Evolutionary conservation across 2,113 vertebrate genomes (phyloP).

Genomic region (Myrmecobius fasciatus): DNA sequence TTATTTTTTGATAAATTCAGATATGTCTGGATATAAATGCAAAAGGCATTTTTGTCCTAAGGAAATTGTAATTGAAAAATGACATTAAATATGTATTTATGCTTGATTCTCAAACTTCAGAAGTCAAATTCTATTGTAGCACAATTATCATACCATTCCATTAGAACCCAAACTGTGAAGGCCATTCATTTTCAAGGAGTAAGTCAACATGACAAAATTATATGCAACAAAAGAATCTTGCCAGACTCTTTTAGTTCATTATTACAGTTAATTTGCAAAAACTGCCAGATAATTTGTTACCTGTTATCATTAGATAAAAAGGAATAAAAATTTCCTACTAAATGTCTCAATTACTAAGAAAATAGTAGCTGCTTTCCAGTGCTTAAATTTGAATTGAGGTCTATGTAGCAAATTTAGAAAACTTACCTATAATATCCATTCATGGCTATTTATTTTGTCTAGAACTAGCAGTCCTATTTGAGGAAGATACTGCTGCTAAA

Average conservation of each 20-base stretch:
- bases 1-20: slow-evolving; percentile 21
- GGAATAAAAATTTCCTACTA: neutral
- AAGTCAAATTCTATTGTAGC: slow-evolving; percentile 35
- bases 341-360: neutral
- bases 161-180: slow-evolving; percentile 13
- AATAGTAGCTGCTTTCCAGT: neutral
- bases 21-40: slow-evolving; percentile 10
- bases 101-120: slow-evolving; percentile 23
- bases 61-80: slow-evolving; percentile 26
- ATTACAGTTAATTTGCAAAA: slow-evolving; percentile 30
- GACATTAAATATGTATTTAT: slow-evolving; percentile 19
- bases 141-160: slow-evolving; percentile 11
- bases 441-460: slow-evolving; percentile 80
- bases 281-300: slow-evolving; percentile 1
- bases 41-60: slow-evolving; percentile 14
- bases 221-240: slow-evolving; percentile 14
- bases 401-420: slow-evolving; percentile 55
- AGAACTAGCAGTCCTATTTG: slow-evolving; percentile 80
- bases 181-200: slow-evolving; percentile 35
- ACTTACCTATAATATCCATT: slow-evolving; percentile 80
- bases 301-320: neutral
- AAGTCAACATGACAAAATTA: slow-evolving; percentile 40
- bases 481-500: slow-evolving; percentile 89
- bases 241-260: neutral
- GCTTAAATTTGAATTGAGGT: slow-evolving; percentile 16